Evolutionary conservation across 2,113 vertebrate species (phyloP), one percentile per base, ranked within the genome.

Genomic region (Oriolus oriolus): DNA sequence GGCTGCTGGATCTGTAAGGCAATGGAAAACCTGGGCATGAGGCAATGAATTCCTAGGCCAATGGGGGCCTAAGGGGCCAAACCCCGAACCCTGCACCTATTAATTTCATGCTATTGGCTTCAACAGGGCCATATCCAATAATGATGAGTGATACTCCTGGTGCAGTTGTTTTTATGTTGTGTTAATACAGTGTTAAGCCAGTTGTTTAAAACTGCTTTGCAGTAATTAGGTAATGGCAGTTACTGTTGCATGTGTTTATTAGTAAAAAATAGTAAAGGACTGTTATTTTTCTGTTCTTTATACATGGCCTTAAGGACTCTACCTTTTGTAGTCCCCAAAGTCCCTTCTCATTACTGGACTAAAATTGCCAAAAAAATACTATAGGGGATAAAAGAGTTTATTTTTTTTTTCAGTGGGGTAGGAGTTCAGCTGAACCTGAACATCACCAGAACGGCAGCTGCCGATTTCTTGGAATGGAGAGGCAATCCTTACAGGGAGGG

Each of bases 141-240:
- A 93, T 60, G 88, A 64, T 2, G 64, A 66, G 93, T 35, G 87
- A 83, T 95, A 93, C 50, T 84, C 91, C 85, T 95, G 39, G 66
- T 90, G 90, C 1, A 31, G 88, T 93, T 93, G 79, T 90, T 96
- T 97, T 97, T 96, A 96, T 52, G 85, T 92, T 57, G 79, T 97
- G 96, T 94, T 96, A 96, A 97, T 92, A 95, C 90, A 81, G 93
- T 95, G 95, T 93, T 93, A 97, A 97, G 93, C 83, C 88, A 96
- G 96, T 95, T 96, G 93, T 96, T 96, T 96, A 95, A 96, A 97
- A 92, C 82, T 96, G 88, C 68, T 95, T 97, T 95, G 88, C 92
- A 86, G 60, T 94, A 96, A 97, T 96, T 97, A 96, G 96, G 85
- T 86, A 92, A 90, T 81, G 71, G 90, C 88, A 84, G 92, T 96